Evolutionary conservation across 1,140 invertebrate species (phyloP).

Genomic region (Drosophila murphyi): DNA sequence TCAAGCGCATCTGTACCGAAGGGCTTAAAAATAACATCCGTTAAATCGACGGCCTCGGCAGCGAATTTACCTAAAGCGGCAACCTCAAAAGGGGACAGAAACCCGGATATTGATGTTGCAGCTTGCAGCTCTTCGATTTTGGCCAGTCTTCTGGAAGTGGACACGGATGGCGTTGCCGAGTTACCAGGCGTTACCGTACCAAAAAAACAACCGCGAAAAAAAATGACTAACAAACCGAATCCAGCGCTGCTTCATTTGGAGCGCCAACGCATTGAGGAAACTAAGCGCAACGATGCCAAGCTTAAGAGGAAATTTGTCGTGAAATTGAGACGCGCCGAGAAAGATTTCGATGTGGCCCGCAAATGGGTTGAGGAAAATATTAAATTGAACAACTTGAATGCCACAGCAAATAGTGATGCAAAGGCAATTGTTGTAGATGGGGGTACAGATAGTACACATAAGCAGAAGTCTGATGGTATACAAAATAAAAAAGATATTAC

Average conservation of each 20-base stretch:
- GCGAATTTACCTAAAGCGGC: not conserved
- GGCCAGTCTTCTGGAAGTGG: slow-evolving; percentile 78
- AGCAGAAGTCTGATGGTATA: not conserved
- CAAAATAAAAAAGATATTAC: slow-evolving; percentile 1
- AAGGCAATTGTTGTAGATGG: not conserved
- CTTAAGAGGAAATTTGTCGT: slow-evolving; percentile 71
- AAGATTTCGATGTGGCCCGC: slow-evolving; percentile 64
- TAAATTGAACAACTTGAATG: not conserved
- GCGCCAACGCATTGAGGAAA: slow-evolving; percentile 70
- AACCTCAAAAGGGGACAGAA: slow-evolving; percentile 4
- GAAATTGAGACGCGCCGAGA: slow-evolving; percentile 62
- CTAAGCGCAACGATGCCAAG: slow-evolving; percentile 69
- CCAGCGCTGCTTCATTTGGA: slow-evolving; percentile 73
- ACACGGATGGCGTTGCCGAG: slow-evolving; percentile 38
- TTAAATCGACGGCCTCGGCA: slow-evolving; percentile 42
- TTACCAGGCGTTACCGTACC: slow-evolving; percentile 28
- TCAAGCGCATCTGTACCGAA: slow-evolving; percentile 4
- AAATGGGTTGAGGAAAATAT: slow-evolving; percentile 36
- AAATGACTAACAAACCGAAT: slow-evolving; percentile 80
- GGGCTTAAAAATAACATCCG: slow-evolving; percentile 57
- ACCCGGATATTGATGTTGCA: slow-evolving; percentile 57
- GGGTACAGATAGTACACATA: not conserved
- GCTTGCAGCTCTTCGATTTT: slow-evolving; percentile 71
- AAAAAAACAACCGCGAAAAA: slow-evolving; percentile 82
- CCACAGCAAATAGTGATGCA: not conserved